phyloP scores from a whole-genome alignment of 2,113 vertebrate genomes.

The Oryctolagus cuniculus region DNA sequence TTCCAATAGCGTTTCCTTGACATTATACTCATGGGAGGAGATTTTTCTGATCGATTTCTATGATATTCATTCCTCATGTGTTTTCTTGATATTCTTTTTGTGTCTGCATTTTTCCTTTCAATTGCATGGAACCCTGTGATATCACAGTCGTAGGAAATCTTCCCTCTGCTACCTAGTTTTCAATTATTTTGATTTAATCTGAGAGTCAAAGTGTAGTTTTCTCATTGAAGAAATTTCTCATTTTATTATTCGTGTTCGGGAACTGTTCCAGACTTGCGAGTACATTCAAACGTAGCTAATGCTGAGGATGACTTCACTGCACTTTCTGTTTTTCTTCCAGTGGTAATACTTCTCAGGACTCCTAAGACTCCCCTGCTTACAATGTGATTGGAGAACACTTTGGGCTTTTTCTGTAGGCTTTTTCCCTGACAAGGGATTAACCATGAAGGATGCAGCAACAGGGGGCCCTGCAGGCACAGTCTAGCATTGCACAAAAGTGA shows the following conservation, averaged over 20 bases:
- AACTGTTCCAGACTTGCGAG: background rate
- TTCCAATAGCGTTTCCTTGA: slow-evolving; percentile 36
- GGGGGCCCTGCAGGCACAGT: slow-evolving; percentile 71
- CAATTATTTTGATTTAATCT: slow-evolving; percentile 71
- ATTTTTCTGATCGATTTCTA: slow-evolving; percentile 60
- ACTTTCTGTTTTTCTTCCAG: slow-evolving; percentile 57
- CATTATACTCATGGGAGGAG: background rate
- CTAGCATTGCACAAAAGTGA: slow-evolving; percentile 37
- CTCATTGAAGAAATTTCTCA: slow-evolving; percentile 54
- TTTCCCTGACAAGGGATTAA: background rate
- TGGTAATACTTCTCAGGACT: slow-evolving; percentile 18
- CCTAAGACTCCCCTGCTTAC: background rate
- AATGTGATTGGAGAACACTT: background rate
- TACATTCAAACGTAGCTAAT: slow-evolving; percentile 67
- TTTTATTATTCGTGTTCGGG: slow-evolving; percentile 32
- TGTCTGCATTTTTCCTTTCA: slow-evolving; percentile 44
- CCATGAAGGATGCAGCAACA: slow-evolving; percentile 79
- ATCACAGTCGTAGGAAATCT: slow-evolving; percentile 19
- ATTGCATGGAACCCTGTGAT: background rate
- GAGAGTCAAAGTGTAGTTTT: slow-evolving; percentile 60
- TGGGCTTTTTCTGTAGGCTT: slow-evolving; percentile 5
- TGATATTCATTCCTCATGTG: slow-evolving; percentile 8
- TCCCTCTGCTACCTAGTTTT: slow-evolving; percentile 40
- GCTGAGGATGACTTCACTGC: background rate
- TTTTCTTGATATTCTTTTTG: background rate